phyloP scores from a whole-genome alignment of 2,888 invertebrate genomes.

The Autographa gamma region DNA sequence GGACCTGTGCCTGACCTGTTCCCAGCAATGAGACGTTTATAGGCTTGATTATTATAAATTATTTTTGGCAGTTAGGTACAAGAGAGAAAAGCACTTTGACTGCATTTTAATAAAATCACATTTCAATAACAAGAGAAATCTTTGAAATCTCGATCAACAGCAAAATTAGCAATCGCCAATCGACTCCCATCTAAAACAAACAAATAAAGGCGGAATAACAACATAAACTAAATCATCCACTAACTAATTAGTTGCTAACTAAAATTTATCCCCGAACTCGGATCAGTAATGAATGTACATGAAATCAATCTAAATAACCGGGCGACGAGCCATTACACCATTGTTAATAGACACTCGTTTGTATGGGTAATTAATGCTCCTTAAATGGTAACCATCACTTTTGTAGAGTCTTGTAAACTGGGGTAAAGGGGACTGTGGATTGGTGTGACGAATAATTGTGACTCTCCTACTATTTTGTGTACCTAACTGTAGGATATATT shows the following conservation, averaged over 20 bases:
- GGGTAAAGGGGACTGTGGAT: slow-evolving; percentile 44
- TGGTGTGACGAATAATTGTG: neutral
- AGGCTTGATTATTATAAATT: too few relatives aligned
- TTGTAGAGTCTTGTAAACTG: slow-evolving; percentile 59
- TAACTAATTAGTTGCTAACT: slow-evolving; percentile 49
- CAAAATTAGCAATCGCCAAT: neutral
- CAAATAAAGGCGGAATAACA: neutral
- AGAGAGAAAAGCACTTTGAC: too few relatives aligned
- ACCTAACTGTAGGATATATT: too few relatives aligned
- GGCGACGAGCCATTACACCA: slow-evolving; percentile 62
- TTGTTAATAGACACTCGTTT: slow-evolving; percentile 68
- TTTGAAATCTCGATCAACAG: neutral
- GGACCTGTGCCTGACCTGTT: too few relatives aligned
- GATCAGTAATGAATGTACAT: slow-evolving; percentile 55
- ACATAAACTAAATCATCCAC: slow-evolving; percentile 25
- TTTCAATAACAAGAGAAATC: neutral
- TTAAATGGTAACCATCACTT: slow-evolving; percentile 66
- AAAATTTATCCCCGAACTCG: slow-evolving; percentile 50
- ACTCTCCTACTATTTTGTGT: too few relatives aligned
- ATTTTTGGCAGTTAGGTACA: too few relatives aligned
- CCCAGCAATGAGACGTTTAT: too few relatives aligned
- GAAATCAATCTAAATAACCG: slow-evolving; percentile 57
- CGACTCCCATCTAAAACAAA: neutral
- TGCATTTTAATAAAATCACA: neutral
- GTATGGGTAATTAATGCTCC: slow-evolving; percentile 68